Percentiles rank a stretch among this genome's conserved stretches.
Evolutionary conservation across 2,888 invertebrate species (phyloP).

Genomic region (Agriopis marginaria): DNA sequence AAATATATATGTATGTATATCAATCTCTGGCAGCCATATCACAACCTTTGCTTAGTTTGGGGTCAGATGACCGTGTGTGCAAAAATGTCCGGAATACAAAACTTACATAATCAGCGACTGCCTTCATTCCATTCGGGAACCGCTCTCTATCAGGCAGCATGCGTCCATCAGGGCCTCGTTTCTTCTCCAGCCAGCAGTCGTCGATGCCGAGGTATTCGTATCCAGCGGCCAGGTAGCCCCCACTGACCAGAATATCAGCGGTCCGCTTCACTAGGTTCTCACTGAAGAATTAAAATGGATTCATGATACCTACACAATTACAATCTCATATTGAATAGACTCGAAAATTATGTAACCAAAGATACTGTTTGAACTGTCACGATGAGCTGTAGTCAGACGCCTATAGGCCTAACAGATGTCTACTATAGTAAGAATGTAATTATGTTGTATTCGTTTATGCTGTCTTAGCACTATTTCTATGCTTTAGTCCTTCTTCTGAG

Average conservation of each 20-base stretch:
- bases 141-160: conserved; percentile 88
- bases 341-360: too few species aligned
- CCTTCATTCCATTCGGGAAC: conserved; percentile 91
- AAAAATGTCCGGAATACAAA: background rate
- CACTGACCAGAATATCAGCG: conserved; percentile 87
- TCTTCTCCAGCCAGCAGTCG: conserved; percentile 91
- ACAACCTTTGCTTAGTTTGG: too few species aligned
- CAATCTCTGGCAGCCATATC: background rate
- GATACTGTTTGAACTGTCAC: too few species aligned
- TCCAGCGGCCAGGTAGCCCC: conserved; percentile 90
- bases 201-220: conserved; percentile 91
- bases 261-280: conserved; percentile 87
- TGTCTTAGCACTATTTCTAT: too few species aligned
- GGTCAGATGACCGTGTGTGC: too few species aligned
- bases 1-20: too few species aligned
- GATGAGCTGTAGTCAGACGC: too few species aligned
- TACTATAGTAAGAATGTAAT: too few species aligned
- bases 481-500: too few species aligned
- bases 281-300: conserved; percentile 64
- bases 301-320: background rate
- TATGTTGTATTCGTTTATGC: too few species aligned
- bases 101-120: conserved; percentile 90
- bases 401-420: too few species aligned
- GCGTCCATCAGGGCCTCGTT: conserved; percentile 86
- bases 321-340: too few species aligned